These are phyloP conservation scores for Siniperca undulata DNA, from an alignment of 2,797 vertebrate genomes.

Conservation along the genomic window DNA sequence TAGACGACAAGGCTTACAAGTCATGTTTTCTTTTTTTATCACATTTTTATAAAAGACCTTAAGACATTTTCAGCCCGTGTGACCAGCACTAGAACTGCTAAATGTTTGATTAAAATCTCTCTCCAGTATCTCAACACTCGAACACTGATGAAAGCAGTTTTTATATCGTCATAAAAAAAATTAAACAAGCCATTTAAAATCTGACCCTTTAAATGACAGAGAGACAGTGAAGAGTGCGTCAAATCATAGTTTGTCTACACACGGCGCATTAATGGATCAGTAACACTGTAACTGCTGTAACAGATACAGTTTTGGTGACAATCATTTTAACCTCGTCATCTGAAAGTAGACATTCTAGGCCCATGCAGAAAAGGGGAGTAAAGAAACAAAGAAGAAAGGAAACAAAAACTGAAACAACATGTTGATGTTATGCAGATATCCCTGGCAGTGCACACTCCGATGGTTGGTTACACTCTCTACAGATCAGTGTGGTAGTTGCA, in stretches of 20 bases:
- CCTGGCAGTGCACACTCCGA: conserved; percentile 68
- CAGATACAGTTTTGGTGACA: conserved; percentile 34
- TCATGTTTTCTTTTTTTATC: conserved; percentile 7
- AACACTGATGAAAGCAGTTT: conserved; percentile 14
- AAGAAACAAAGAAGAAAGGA: conserved; percentile 36
- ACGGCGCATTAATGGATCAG: conserved; percentile 46
- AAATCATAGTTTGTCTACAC: conserved; percentile 33
- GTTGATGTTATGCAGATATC: conserved; percentile 46
- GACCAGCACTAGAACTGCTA: conserved; percentile 40
- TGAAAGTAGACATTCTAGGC: conserved; percentile 39
- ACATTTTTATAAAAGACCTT: conserved; percentile 17
- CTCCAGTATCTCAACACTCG: conserved; percentile 11
- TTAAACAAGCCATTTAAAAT: background rate
- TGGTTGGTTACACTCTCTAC: conserved; percentile 42
- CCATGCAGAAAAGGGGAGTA: conserved; percentile 25
- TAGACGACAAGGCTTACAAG: conserved; percentile 33
- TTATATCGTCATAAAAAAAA: conserved; percentile 9
- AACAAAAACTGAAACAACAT: conserved; percentile 47
- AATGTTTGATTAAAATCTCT: background rate
- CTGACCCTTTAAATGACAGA: conserved; percentile 33
- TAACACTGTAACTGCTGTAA: conserved; percentile 55
- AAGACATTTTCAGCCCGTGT: conserved; percentile 28
- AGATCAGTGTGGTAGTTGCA: conserved; percentile 46
- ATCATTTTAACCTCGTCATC: conserved; percentile 32
- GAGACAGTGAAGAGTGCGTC: conserved; percentile 1